phyloP scores from a whole-genome alignment of 1,140 invertebrate genomes.

The Microplitis mediator region DNA sequence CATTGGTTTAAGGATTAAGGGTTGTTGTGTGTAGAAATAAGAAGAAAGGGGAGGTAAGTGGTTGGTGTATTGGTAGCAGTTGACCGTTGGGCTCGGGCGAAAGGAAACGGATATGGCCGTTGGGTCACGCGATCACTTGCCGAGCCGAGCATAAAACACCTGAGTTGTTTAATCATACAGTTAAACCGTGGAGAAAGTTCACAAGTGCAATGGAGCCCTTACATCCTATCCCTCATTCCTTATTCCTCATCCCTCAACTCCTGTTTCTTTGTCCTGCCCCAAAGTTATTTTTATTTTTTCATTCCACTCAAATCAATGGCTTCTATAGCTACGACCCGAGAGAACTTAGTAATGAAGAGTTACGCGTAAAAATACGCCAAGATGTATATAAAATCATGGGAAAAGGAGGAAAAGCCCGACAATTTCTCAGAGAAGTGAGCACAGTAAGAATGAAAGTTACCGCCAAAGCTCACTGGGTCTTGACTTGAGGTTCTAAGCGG shows the following conservation, averaged over 20 bases:
- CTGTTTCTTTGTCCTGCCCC: too few relatives aligned
- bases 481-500: slow-evolving; percentile 38
- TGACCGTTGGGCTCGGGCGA: slow-evolving; percentile 44
- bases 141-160: slow-evolving; percentile 52
- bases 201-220: slow-evolving; percentile 16
- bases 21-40: not conserved
- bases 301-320: too few relatives aligned
- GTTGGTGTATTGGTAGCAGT: slow-evolving; percentile 32
- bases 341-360: too few relatives aligned
- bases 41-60: too few relatives aligned
- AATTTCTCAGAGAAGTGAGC: slow-evolving; percentile 42
- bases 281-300: too few relatives aligned
- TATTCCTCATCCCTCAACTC: too few relatives aligned
- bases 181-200: slow-evolving; percentile 17
- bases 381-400: slow-evolving; percentile 22
- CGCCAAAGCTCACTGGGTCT: not conserved
- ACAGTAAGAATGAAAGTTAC: slow-evolving; percentile 53
- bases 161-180: slow-evolving; percentile 54
- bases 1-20: slow-evolving; percentile 41
- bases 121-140: slow-evolving; percentile 49
- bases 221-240: not conserved
- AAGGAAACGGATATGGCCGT: slow-evolving; percentile 54
- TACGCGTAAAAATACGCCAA: not conserved
- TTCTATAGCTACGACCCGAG: too few relatives aligned
- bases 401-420: slow-evolving; percentile 21